Conservation (phyloP, 2,797 vertebrate genomes). For the Chrysocyon brachyurus region DNA sequence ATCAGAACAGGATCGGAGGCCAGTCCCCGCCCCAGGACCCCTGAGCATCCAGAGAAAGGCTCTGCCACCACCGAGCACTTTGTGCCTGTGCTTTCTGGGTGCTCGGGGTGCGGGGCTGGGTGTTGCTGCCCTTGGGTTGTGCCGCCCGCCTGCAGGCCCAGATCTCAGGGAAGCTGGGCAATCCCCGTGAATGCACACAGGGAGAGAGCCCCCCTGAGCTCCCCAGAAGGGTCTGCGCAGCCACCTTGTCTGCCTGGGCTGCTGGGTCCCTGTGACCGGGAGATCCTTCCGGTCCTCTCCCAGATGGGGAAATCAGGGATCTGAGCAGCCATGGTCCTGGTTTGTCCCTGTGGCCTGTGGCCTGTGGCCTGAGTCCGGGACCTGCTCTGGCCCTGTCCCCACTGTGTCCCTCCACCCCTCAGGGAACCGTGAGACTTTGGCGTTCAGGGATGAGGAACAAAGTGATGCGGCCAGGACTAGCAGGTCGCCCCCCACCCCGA, state of each 20-base stretch:
- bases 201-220: background rate
- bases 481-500: background rate
- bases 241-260: background rate
- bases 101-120: fast-evolving
- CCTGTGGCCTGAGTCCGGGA: background rate
- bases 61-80: background rate
- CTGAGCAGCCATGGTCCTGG: fast-evolving
- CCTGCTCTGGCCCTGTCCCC: fast-evolving
- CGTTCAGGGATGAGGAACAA: fast-evolving
- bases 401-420: no score
- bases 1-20: background rate
- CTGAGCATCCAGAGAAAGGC: fast-evolving
- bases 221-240: fast-evolving
- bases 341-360: fast-evolving
- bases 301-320: background rate
- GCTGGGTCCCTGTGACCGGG: no score
- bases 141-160: fast-evolving
- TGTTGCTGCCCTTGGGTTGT: fast-evolving
- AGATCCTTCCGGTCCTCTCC: fast-evolving
- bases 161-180: background rate
- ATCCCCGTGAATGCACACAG: fast-evolving
- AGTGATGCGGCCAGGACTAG: fast-evolving
- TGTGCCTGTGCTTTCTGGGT: fast-evolving
- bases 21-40: background rate
- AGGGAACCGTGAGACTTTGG: background rate